A percentile compares a stretch with the other conserved stretches of the same genome.
These are phyloP conservation scores for Pantala flavescens DNA, from an alignment of 1,140 invertebrate species.

Conservation along the genomic window DNA sequence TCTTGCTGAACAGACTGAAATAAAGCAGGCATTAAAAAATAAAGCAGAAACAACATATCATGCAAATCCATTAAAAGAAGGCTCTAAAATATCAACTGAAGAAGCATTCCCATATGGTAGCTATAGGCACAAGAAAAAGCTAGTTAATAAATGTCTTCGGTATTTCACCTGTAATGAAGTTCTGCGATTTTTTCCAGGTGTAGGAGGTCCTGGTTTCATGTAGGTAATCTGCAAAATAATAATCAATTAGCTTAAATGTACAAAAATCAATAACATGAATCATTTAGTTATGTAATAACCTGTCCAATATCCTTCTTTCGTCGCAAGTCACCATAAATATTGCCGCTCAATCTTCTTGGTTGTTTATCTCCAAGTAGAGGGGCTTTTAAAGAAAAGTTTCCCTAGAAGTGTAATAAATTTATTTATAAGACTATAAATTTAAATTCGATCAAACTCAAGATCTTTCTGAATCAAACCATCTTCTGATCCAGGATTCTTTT, in stretches of 20 bases:
- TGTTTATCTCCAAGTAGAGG: not conserved
- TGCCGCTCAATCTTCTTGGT: not conserved
- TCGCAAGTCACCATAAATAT: not conserved
- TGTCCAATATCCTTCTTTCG: conserved; percentile 11
- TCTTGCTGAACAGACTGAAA: too few relatives aligned
- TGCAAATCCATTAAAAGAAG: too few relatives aligned
- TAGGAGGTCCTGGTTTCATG: conserved; percentile 71
- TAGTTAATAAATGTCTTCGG: not conserved
- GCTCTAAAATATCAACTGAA: too few relatives aligned
- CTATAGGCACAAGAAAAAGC: not conserved
- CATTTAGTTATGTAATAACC: not conserved
- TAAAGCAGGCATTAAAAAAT: too few relatives aligned
- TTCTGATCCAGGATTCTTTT: too few relatives aligned
- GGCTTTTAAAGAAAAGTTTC: not conserved
- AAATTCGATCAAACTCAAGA: too few relatives aligned
- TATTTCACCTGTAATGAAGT: conserved; percentile 44
- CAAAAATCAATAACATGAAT: not conserved
- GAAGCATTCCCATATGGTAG: too few relatives aligned
- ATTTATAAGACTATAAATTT: too few relatives aligned
- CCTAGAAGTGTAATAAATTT: not conserved
- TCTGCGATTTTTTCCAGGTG: conserved; percentile 69
- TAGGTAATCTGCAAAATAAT: conserved; percentile 48
- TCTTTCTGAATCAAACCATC: too few relatives aligned
- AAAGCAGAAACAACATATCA: too few relatives aligned
- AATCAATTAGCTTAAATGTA: conserved; percentile 16